Percentiles rank a stretch among this genome's conserved stretches.
phyloP scores from a whole-genome alignment of 2,888 invertebrate species.

The Vesta saturnalis region DNA sequence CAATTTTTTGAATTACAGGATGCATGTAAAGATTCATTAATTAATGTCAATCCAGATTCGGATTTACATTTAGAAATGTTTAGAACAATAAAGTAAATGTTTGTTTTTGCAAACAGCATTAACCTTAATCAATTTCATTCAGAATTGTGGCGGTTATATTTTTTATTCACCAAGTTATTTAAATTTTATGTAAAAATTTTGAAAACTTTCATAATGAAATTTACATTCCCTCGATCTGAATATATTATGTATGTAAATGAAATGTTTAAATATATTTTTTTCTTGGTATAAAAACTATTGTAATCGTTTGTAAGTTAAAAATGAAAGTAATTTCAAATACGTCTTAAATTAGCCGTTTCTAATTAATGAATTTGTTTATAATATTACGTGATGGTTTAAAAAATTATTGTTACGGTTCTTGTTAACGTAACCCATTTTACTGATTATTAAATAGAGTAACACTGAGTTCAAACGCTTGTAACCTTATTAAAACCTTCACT shows the following conservation, averaged over 20 bases:
- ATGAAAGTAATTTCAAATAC: not conserved
- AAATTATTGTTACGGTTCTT: not conserved
- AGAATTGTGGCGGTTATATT: not conserved
- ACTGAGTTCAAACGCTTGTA: too few relatives aligned
- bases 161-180: not conserved
- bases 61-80: not conserved
- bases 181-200: not conserved
- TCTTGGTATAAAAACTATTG: not conserved
- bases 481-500: too few relatives aligned
- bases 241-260: too few relatives aligned
- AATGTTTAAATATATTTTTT: too few relatives aligned
- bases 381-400: not conserved
- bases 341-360: not conserved
- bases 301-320: not conserved
- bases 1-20: not conserved
- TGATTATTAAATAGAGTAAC: too few relatives aligned
- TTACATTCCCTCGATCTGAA: too few relatives aligned
- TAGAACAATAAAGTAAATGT: not conserved
- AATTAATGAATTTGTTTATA: not conserved
- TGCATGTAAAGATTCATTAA: too few relatives aligned
- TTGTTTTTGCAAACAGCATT: too few relatives aligned
- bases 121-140: too few relatives aligned
- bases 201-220: not conserved
- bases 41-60: too few relatives aligned
- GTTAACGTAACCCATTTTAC: not conserved